Base-by-base conservation (phyloP, 2,888 invertebrate genomes). In the Cheilosia pagana region DNA sequence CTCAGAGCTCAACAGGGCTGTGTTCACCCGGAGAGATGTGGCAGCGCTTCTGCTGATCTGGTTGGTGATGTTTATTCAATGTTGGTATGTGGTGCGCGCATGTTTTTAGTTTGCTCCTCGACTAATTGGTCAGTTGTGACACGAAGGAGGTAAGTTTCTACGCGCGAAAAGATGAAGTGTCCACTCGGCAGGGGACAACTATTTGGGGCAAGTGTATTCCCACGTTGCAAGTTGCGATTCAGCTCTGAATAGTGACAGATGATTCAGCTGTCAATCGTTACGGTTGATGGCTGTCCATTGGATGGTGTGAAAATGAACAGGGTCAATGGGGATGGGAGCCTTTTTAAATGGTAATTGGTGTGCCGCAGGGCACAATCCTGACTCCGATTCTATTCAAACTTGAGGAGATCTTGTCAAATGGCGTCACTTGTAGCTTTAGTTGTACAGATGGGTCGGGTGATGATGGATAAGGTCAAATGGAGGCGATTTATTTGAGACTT, bases 61-160 rank as follows among this genome's bases (percentile, higher is more conserved):
- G 71, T 60, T 77, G 71, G 67, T 72, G 70, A 75, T 79, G 75
- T 70, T 79, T 79, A 68, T 79, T 79, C 52, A 70, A 23, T 48
- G 7, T 23, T 19, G 45, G 19, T 45, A 23, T 50, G 41, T 28
- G 28, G 28, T 28, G 28, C 8, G 43, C 28, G 68, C 35, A 53
- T 62, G 21, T 35, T 1, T 72, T 28, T 62, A 48, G 53, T 68
- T 60, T 62, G 52, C 63, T 59, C 43, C 45, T 59, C 57, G 52
- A 39, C 52, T 63, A 83, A 75, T 79, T 79, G 72, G 70, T 70
- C 83, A 75, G 59, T 45, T 65, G 79, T 72, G 67, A 68, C 68
- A 68, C 39, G 62, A 68, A 68, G 60, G 41, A 78, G 72, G 77
- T 77, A 71, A 82, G 71, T 77, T 77, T 63, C 62, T 28, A 12